Evolutionary conservation across 1,140 invertebrate species (phyloP), one percentile per base, ranked within the genome.

Genomic region (Triops longicaudatus): DNA sequence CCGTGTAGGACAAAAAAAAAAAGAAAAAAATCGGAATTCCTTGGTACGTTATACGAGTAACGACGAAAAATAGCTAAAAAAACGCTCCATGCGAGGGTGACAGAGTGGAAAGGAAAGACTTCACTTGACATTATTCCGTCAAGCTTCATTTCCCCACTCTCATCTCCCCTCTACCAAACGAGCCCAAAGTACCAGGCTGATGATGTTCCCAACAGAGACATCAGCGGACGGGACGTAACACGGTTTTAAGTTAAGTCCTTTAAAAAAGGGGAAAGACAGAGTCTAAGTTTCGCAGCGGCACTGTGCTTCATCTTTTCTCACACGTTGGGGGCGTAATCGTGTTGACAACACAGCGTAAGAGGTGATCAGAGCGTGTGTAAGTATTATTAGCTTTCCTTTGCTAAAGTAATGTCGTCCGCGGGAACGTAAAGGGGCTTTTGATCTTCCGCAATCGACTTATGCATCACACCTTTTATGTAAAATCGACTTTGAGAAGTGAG

Each of bases 381-480:
- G 50, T 17, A 63, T 63, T 63, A 63, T 63, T 63, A 22, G 17
- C 50, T 63, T 63, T 63, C 14, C 10, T n/a, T 22, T 22, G 22
- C 17, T 6, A 63, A 63, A 63, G n/a, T 63, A 63, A 63, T 22
- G 50, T 22, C 50, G 50, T 22, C 50, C 50, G 50, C 50, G 50
- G 50, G 50, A 17, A 63, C 17, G 50, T 37, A 37, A 37, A 22
- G 50, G 50, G 14, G 50, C 50, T 63, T 63, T 63, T 63, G 50
- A 63, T 63, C 50, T 63, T 63, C 50, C 50, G 50, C 50, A 63
- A 63, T 63, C 22, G 50, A 63, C 50, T 63, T 63, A 63, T 22
- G 50, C 50, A 63, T 63, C 50, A 63, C 50, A 63, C 50, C 50
- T 63, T 63, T 63, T 63, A 63, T 63, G 50, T 63, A 63, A 63